Conservation (phyloP, 53 echinoderm and acorn worm genomes). For the Paracentrotus lividus region DNA sequence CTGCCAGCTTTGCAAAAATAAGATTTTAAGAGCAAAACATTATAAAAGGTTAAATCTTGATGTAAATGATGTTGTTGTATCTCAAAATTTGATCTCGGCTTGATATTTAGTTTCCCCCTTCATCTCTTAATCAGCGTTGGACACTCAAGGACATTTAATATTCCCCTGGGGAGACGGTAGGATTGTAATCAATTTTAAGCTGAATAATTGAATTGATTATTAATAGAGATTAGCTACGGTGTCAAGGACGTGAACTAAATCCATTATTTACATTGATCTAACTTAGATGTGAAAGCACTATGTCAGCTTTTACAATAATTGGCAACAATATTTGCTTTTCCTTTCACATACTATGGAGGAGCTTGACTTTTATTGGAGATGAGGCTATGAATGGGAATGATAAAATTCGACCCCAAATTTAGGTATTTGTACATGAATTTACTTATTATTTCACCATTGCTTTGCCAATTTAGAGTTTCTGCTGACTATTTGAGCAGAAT, state of each 20-base stretch:
- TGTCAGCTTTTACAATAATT: too few relatives aligned
- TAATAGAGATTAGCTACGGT: not conserved
- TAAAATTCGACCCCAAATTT: too few relatives aligned
- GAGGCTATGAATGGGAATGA: too few relatives aligned
- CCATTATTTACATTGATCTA: constrained; percentile 12
- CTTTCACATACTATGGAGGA: too few relatives aligned
- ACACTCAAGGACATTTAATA: not conserved
- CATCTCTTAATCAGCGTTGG: not conserved
- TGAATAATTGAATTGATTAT: not conserved
- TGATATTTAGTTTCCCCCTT: not conserved
- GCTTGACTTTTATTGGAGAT: too few relatives aligned
- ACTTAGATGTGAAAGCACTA: constrained; percentile 2
- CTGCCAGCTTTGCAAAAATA: not conserved
- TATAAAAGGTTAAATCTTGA: not conserved
- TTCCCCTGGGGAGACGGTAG: not conserved
- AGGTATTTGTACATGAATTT: too few relatives aligned
- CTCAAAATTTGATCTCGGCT: not conserved
- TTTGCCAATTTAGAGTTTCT: too few relatives aligned
- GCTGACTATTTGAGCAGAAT: too few relatives aligned
- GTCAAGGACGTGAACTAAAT: not conserved
- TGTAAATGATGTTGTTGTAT: not conserved
- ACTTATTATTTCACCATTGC: too few relatives aligned
- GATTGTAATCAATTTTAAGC: constrained; percentile 1
- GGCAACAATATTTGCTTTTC: too few relatives aligned
- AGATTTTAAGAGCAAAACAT: not conserved